Conservation (phyloP, 2,797 vertebrate genomes). For the Cirrhinus mrigala region DNA sequence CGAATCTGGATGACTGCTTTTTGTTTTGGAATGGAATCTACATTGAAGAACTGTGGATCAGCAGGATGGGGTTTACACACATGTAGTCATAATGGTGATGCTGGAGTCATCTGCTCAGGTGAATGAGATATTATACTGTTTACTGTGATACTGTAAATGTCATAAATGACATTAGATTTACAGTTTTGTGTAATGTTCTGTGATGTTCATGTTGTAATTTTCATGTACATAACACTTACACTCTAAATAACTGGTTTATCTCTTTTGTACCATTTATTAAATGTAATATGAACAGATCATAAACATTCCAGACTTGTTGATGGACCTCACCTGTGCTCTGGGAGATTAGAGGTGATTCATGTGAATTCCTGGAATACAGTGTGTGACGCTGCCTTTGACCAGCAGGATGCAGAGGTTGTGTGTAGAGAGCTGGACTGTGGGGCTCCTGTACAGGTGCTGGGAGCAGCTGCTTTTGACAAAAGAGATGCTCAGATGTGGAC, state of each 20-base stretch:
- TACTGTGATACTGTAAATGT: neutral
- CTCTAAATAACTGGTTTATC: neutral
- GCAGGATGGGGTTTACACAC: accelerated
- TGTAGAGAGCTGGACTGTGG: no score
- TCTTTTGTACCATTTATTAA: neutral
- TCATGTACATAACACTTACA: neutral
- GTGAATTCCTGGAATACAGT: neutral
- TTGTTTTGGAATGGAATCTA: neutral
- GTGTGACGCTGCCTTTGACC: no score
- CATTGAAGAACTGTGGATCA: neutral
- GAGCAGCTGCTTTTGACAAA: no score
- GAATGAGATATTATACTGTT: neutral
- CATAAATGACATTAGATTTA: no score
- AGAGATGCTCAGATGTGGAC: no score
- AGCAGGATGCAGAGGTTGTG: no score
- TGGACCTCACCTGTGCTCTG: neutral
- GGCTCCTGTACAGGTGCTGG: no score
- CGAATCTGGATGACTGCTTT: accelerated
- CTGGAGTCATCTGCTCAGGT: neutral
- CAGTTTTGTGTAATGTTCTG: no score
- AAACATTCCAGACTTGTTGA: neutral
- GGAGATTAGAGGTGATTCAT: neutral
- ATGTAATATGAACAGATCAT: neutral
- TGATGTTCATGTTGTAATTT: neutral
- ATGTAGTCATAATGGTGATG: neutral